Evolutionary conservation across 2,797 vertebrate species (phyloP).

Genomic region (Danionella dracula): DNA sequence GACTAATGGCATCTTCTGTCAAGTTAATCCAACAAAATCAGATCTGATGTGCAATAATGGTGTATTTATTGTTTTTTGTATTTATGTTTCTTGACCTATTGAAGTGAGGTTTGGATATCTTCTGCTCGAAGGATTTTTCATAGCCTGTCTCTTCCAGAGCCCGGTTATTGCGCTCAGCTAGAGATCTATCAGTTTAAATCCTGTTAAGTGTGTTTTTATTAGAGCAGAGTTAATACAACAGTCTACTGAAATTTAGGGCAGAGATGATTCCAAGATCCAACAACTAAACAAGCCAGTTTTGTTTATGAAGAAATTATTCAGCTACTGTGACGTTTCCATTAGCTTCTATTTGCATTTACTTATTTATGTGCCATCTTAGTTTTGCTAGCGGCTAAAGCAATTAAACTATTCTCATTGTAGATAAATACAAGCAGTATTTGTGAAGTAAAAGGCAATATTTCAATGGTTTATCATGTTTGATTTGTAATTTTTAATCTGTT

Average conservation of each 20-base stretch:
- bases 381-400: slow-evolving; percentile 41
- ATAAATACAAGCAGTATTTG: slow-evolving; percentile 48
- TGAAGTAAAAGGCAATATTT: slow-evolving; percentile 49
- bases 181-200: slow-evolving; percentile 23
- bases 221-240: slow-evolving; percentile 26
- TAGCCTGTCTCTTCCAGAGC: background rate
- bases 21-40: slow-evolving; percentile 6
- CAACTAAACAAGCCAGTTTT: slow-evolving; percentile 10
- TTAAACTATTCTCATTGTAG: slow-evolving; percentile 47
- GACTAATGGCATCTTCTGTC: slow-evolving; percentile 3
- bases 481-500: slow-evolving; percentile 56
- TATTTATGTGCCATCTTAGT: slow-evolving; percentile 42
- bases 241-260: slow-evolving; percentile 26
- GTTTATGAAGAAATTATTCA: slow-evolving; percentile 36
- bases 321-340: slow-evolving; percentile 46
- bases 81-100: slow-evolving; percentile 27
- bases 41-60: slow-evolving; percentile 23
- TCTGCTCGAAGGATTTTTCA: background rate
- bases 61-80: slow-evolving; percentile 16
- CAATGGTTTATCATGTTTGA: slow-evolving; percentile 48
- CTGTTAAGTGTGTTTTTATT: background rate
- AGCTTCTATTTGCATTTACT: slow-evolving; percentile 41
- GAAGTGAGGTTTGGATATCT: slow-evolving; percentile 1
- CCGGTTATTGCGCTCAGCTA: background rate
- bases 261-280: slow-evolving; percentile 14